A percentile compares a stretch with the other conserved stretches of the same genome.
Evolutionary conservation across 2,888 invertebrate genomes (phyloP).

Genomic region (Spilosoma lubricipeda): DNA sequence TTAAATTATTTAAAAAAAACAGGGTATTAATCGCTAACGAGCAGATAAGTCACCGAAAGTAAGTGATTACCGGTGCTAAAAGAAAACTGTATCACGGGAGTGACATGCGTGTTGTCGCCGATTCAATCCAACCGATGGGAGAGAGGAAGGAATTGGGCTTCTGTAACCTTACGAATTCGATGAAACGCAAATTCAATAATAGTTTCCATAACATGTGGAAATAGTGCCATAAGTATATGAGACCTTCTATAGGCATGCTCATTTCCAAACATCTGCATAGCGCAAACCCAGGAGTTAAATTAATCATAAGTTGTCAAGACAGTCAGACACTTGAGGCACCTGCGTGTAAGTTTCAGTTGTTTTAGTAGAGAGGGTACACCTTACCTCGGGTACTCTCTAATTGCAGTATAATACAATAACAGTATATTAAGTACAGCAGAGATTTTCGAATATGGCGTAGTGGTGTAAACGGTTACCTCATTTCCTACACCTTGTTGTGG

Average conservation of each 20-base stretch:
- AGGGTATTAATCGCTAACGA: too few relatives aligned
- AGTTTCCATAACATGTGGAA: not conserved
- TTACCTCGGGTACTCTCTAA: not conserved
- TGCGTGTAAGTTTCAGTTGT: constrained; percentile 26
- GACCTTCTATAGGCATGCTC: not conserved
- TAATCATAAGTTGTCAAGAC: constrained; percentile 13
- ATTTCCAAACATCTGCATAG: not conserved
- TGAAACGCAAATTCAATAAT: not conserved
- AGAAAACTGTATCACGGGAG: not conserved
- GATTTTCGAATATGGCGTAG: not conserved
- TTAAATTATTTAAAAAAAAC: too few relatives aligned
- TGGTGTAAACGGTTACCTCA: too few relatives aligned
- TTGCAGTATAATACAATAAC: not conserved
- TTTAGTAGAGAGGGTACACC: constrained; percentile 10
- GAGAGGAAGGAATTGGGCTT: not conserved
- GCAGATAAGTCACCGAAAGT: too few relatives aligned
- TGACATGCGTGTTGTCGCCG: not conserved
- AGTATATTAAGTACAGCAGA: not conserved
- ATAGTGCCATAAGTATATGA: not conserved
- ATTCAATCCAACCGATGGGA: too few relatives aligned
- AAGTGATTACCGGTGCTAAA: too few relatives aligned
- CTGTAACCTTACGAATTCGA: not conserved
- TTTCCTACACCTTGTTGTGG: too few relatives aligned
- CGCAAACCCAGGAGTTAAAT: not conserved
- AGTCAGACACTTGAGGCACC: constrained; percentile 13